Evolutionary conservation across 2,113 vertebrate species (phyloP).

Genomic region (Microcebus tavaratra): DNA sequence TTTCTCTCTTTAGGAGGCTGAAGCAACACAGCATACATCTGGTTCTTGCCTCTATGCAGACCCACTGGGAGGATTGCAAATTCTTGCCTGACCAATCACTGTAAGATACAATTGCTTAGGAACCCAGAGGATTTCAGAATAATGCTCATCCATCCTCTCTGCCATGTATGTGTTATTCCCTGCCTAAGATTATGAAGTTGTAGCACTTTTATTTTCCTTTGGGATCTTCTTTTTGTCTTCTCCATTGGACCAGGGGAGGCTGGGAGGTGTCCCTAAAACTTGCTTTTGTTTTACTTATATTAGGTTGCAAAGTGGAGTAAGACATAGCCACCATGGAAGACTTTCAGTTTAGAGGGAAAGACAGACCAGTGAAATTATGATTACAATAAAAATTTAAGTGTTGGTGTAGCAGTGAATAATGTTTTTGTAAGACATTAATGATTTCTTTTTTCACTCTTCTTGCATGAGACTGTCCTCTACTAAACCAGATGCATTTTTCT

Average conservation of each 20-base stretch:
- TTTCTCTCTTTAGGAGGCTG: neutral
- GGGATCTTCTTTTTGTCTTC: neutral
- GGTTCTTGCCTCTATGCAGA: neutral
- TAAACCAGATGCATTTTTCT: neutral
- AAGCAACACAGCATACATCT: neutral
- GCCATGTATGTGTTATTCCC: neutral
- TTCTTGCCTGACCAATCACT: neutral
- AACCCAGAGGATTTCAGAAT: neutral
- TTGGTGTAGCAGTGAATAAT: neutral
- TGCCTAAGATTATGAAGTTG: neutral
- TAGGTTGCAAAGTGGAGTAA: neutral
- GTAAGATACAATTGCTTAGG: neutral
- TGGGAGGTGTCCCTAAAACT: neutral
- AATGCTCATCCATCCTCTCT: neutral
- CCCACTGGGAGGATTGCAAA: neutral
- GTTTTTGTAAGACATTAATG: neutral
- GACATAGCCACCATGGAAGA: neutral
- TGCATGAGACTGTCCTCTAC: neutral
- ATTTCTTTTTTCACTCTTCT: neutral
- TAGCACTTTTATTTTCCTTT: neutral
- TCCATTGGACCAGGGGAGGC: neutral
- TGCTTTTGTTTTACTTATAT: neutral
- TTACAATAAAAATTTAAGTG: neutral
- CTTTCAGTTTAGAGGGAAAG: neutral
- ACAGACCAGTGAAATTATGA: neutral